phyloP scores from a whole-genome alignment of 1,140 invertebrate genomes.

The Pentalonia nigronervosa region DNA sequence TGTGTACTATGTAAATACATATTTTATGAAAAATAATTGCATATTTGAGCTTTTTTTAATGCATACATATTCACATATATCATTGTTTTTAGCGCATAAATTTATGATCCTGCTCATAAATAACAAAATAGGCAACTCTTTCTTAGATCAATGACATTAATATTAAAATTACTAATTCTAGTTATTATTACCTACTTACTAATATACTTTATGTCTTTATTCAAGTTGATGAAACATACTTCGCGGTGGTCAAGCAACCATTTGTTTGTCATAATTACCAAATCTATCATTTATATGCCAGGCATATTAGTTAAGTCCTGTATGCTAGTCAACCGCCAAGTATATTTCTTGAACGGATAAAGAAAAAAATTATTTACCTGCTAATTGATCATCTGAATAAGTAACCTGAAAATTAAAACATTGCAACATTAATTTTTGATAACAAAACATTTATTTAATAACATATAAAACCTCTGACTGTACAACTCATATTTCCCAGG shows the following conservation, averaged over 20 bases:
- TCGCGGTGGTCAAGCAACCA: not conserved
- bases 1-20: no score
- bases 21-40: no score
- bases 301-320: not conserved
- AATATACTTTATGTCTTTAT: not conserved
- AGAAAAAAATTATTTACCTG: constrained; percentile 71
- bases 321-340: not conserved
- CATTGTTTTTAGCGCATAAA: no score
- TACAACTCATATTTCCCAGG: not conserved
- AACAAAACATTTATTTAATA: not conserved
- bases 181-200: not conserved
- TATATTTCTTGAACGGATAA: not conserved
- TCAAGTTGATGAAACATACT: not conserved
- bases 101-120: no score
- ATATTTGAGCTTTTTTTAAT: no score
- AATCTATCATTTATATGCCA: not conserved
- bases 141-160: not conserved
- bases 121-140: not conserved
- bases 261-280: not conserved
- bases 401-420: constrained; percentile 76
- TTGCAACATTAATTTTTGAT: not conserved
- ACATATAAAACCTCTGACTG: not conserved
- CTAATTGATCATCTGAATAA: constrained; percentile 88
- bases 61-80: no score
- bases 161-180: not conserved